Percentiles rank a stretch among this genome's conserved stretches.
These are phyloP conservation scores for Syndactyla subalaris DNA, from an alignment of 2,797 vertebrate genomes.

Conservation along the genomic window DNA sequence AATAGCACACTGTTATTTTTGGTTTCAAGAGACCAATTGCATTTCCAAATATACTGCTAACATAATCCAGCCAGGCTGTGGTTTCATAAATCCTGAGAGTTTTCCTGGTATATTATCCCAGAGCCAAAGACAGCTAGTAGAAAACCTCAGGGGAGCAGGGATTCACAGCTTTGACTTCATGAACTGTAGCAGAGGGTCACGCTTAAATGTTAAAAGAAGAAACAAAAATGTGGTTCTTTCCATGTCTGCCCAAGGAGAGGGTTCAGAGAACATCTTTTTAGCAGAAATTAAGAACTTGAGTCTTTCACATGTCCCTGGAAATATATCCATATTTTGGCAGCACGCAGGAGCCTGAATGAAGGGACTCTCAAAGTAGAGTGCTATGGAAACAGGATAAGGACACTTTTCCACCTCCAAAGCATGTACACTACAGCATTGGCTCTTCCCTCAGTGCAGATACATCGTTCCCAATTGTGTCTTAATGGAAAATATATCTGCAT, in stretches of 20 bases:
- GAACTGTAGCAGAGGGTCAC: neutral
- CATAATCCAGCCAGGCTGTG: conserved; percentile 48
- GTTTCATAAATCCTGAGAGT: conserved; percentile 55
- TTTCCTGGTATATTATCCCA: conserved; percentile 48
- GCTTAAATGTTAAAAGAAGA: neutral
- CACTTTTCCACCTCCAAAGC: neutral
- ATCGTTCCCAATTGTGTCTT: neutral
- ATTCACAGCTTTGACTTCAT: conserved; percentile 46
- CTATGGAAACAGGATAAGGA: neutral
- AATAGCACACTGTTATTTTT: conserved; percentile 38
- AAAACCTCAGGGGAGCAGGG: neutral
- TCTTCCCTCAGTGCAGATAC: neutral
- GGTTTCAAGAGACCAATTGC: conserved; percentile 60
- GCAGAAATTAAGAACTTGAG: neutral
- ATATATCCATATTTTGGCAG: neutral
- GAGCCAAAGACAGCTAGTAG: conserved; percentile 33
- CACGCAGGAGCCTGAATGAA: neutral
- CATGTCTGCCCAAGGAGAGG: neutral
- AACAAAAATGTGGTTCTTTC: neutral
- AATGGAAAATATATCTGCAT: conserved; percentile 22
- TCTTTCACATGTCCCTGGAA: neutral
- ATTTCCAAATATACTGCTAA: conserved; percentile 56
- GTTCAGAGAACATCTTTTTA: neutral
- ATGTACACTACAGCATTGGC: neutral
- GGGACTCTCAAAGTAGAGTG: neutral